These are phyloP conservation scores for Antechinus stuartii DNA, from an alignment of 2,113 vertebrate genomes.

Conservation along the genomic window DNA sequence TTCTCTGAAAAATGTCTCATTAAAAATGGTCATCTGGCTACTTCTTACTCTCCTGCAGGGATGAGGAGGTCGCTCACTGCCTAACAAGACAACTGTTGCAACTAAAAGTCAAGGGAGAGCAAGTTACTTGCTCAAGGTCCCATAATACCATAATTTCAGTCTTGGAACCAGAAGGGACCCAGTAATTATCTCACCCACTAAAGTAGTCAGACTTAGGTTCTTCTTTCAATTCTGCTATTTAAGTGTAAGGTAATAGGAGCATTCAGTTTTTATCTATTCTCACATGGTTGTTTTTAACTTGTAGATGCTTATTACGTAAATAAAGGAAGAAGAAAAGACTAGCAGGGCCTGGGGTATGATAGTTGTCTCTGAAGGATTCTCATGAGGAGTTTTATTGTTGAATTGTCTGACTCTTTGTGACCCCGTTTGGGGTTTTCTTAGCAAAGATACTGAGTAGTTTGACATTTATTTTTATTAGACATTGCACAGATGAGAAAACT, in stretches of 20 bases:
- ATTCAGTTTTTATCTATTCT: neutral
- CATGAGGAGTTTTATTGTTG: neutral
- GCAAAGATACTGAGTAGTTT: neutral
- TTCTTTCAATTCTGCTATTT: neutral
- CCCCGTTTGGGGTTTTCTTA: neutral
- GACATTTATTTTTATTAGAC: neutral
- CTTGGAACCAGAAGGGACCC: too few relatives aligned
- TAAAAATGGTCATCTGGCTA: neutral
- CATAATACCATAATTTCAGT: too few relatives aligned
- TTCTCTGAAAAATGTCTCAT: neutral
- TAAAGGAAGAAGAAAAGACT: neutral
- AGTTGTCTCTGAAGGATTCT: neutral
- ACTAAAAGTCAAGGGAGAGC: neutral
- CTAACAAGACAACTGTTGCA: neutral
- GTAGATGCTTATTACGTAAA: neutral
- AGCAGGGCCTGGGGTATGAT: neutral
- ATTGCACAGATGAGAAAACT: neutral
- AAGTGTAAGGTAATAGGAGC: neutral
- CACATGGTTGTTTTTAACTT: neutral
- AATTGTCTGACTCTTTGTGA: too few relatives aligned
- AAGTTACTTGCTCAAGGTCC: too few relatives aligned
- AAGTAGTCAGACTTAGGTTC: neutral
- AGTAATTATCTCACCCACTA: too few relatives aligned
- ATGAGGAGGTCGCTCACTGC: neutral
- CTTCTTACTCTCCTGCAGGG: neutral